phyloP scores from a whole-genome alignment of 2,797 vertebrate genomes.

The Psittacula derbiana region DNA sequence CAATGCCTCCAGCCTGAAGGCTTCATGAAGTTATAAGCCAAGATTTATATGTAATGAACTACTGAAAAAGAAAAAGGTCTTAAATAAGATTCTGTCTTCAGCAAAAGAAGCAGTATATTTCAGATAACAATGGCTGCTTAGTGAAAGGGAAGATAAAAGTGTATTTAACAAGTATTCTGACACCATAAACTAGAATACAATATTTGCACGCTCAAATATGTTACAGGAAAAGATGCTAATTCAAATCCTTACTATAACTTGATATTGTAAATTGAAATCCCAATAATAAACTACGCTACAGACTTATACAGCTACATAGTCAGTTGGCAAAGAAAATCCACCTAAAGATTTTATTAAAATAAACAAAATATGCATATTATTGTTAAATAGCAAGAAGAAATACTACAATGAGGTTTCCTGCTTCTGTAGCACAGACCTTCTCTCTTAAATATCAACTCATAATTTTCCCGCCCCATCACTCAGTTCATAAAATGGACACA shows the following conservation, averaged over 20 bases:
- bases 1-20: conserved; percentile 65
- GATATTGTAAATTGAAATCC: conserved; percentile 20
- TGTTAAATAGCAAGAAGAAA: not conserved
- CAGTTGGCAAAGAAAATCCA: conserved; percentile 5
- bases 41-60: conserved; percentile 75
- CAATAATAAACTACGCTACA: conserved; percentile 32
- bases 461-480: not conserved
- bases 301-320: not conserved
- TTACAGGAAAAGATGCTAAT: not conserved
- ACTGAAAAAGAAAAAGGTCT: conserved; percentile 65
- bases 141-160: conserved; percentile 59
- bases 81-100: conserved; percentile 66
- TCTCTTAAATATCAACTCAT: not conserved
- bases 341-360: not conserved
- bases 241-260: conserved; percentile 32
- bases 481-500: not conserved
- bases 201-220: conserved; percentile 62
- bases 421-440: not conserved
- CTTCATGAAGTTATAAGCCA: conserved; percentile 71
- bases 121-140: conserved; percentile 55
- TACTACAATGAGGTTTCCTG: not conserved
- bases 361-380: fast-evolving
- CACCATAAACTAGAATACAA: conserved; percentile 51
- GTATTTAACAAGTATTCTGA: conserved; percentile 43
- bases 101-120: conserved; percentile 63